Conservation (phyloP, 2,888 invertebrate species). For the Tuta absoluta region DNA sequence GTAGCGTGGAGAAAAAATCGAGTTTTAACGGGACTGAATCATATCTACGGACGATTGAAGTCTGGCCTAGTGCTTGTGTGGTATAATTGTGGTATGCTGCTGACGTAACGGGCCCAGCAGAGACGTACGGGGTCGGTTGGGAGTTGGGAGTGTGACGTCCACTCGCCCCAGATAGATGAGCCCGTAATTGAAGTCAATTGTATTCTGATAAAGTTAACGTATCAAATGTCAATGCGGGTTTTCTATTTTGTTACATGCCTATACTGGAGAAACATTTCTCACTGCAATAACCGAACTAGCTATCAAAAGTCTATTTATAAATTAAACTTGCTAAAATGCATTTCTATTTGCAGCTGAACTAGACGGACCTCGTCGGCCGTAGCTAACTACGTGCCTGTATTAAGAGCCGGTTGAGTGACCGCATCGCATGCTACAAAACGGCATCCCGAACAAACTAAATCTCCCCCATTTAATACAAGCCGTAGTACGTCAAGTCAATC, state of each 20-base stretch:
- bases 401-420: constrained; percentile 74
- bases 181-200: constrained; percentile 13
- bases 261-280: background rate
- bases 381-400: constrained; percentile 20
- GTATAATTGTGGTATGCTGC: constrained; percentile 73
- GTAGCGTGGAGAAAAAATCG: constrained; percentile 57
- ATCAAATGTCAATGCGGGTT: background rate
- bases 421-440: constrained; percentile 67
- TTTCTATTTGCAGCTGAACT: constrained; percentile 12
- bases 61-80: constrained; percentile 69
- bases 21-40: constrained; percentile 73
- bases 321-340: constrained; percentile 7
- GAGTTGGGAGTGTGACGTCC: background rate
- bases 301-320: background rate
- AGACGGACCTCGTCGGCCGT: background rate
- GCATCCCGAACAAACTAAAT: constrained; percentile 59
- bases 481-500: constrained; percentile 47
- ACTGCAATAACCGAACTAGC: background rate
- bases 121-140: constrained; percentile 20
- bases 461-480: constrained; percentile 49
- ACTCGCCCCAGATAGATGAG: constrained; percentile 9
- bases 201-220: constrained; percentile 3
- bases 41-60: constrained; percentile 62
- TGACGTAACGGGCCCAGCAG: constrained; percentile 71
- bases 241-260: background rate